A percentile compares a stretch with the other conserved stretches of the same genome.
Conservation (phyloP, 2,113 vertebrate species). For the Rhinopithecus roxellana region DNA sequence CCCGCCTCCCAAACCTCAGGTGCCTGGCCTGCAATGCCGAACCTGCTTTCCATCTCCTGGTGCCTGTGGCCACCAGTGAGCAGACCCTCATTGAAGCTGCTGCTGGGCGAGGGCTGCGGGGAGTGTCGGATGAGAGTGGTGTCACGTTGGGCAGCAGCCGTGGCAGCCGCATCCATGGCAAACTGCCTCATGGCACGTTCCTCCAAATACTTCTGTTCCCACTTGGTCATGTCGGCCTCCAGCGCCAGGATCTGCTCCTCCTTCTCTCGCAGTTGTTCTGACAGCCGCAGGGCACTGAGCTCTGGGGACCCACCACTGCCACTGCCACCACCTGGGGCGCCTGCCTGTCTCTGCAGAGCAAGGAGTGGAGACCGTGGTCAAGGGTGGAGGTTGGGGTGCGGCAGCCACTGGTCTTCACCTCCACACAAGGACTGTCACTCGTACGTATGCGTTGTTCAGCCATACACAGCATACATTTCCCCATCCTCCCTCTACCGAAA, state of each 20-base stretch:
- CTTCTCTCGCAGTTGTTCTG: constrained; percentile 93
- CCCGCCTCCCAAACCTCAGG: not conserved
- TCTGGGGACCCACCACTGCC: constrained; percentile 73
- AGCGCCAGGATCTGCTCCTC: constrained; percentile 95
- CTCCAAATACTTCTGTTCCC: constrained; percentile 99
- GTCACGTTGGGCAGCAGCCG: constrained; percentile 95
- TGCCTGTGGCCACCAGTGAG: constrained; percentile 90
- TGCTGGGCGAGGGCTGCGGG: constrained; percentile 92
- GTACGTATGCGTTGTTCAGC: no score
- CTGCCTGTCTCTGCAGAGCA: constrained; percentile 86
- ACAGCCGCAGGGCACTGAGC: constrained; percentile 83
- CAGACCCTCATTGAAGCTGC: constrained; percentile 94
- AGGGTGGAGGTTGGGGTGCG: not conserved
- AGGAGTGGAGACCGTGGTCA: not conserved
- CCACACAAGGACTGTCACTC: not conserved
- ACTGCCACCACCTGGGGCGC: constrained; percentile 33
- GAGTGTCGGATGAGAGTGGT: constrained; percentile 99
- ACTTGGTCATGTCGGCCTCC: constrained; percentile 98
- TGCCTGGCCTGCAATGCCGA: not conserved
- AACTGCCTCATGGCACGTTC: constrained; percentile 99
- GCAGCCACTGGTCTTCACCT: fast-evolving
- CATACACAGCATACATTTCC: not conserved
- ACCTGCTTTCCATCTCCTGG: constrained; percentile 99
- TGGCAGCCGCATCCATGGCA: constrained; percentile 97
- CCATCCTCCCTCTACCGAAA: not conserved